Percentiles rank a stretch among this genome's conserved stretches.
Evolutionary conservation across 2,888 invertebrate genomes (phyloP).

Genomic region (Drosophila suboccidentalis): DNA sequence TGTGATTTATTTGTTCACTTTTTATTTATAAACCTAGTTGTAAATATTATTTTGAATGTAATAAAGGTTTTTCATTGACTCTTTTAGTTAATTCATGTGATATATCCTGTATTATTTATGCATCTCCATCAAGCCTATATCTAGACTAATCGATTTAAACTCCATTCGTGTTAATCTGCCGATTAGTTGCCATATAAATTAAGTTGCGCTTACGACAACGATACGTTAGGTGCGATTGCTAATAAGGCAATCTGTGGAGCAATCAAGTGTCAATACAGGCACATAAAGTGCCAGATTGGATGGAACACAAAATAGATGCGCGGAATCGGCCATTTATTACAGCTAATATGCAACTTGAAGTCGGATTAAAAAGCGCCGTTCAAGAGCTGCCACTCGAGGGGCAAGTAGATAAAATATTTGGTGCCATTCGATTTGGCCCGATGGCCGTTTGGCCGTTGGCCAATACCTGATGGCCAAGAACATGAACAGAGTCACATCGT

Average conservation of each 20-base stretch:
- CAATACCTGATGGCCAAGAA: slow-evolving; percentile 50
- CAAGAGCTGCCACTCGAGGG: slow-evolving; percentile 37
- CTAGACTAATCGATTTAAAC: slow-evolving; percentile 23
- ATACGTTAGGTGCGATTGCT: slow-evolving; percentile 33
- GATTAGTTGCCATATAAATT: slow-evolving; percentile 34
- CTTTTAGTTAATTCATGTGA: no score
- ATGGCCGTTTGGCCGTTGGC: slow-evolving; percentile 11
- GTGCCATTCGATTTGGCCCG: slow-evolving; percentile 63
- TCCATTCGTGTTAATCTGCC: slow-evolving; percentile 34
- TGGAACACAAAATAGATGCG: slow-evolving; percentile 47
- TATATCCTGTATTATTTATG: background rate
- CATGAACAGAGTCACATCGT: slow-evolving; percentile 78
- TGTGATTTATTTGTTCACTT: background rate
- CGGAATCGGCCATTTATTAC: slow-evolving; percentile 65
- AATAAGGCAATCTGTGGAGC: slow-evolving; percentile 72
- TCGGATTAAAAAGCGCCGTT: slow-evolving; percentile 61
- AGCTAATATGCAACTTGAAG: slow-evolving; percentile 65
- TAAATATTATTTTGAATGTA: background rate
- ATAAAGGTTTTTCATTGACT: no score
- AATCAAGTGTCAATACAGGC: slow-evolving; percentile 78
- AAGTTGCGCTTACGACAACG: background rate
- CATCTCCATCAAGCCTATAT: background rate
- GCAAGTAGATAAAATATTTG: slow-evolving; percentile 73
- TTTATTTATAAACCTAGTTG: background rate
- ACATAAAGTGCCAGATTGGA: slow-evolving; percentile 61